Evolutionary conservation across 2,888 invertebrate species (phyloP).

Genomic region (Lycaena phlaeas): DNA sequence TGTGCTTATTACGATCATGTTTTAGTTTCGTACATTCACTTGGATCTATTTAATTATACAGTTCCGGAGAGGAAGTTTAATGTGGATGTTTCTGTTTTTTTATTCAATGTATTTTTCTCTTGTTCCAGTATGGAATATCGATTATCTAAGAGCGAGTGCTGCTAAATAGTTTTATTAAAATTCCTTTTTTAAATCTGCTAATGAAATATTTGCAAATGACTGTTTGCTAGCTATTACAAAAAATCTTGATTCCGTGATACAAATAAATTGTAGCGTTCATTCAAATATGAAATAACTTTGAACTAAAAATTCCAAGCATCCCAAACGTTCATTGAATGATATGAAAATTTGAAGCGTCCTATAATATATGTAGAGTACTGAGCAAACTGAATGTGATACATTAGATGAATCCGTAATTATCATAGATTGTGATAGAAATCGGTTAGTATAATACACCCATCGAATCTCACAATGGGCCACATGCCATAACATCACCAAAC

Average conservation of each 20-base stretch:
- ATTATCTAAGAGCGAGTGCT: background rate
- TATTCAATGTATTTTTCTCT: background rate
- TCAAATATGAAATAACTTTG: too few relatives aligned
- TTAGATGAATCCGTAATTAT: slow-evolving; percentile 19
- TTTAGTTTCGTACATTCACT: slow-evolving; percentile 39
- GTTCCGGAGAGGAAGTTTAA: slow-evolving; percentile 14
- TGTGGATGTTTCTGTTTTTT: background rate
- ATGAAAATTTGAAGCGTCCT: too few relatives aligned
- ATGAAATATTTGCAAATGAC: too few relatives aligned
- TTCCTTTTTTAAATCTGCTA: too few relatives aligned
- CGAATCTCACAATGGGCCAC: slow-evolving; percentile 56
- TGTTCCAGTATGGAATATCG: too few relatives aligned
- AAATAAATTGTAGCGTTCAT: too few relatives aligned
- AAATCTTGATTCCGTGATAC: too few relatives aligned
- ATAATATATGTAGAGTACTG: background rate
- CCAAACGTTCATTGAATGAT: too few relatives aligned
- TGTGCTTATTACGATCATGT: slow-evolving; percentile 39
- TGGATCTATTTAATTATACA: slow-evolving; percentile 20
- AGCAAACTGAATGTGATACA: background rate
- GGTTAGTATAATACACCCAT: slow-evolving; percentile 67
- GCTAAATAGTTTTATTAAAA: too few relatives aligned
- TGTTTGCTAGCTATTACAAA: too few relatives aligned
- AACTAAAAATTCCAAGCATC: too few relatives aligned
- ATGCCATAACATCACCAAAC: slow-evolving; percentile 69
- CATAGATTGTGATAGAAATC: slow-evolving; percentile 56